Evolutionary conservation across 2,797 vertebrate genomes (phyloP).

Genomic region (Urocyon cinereoargenteus): DNA sequence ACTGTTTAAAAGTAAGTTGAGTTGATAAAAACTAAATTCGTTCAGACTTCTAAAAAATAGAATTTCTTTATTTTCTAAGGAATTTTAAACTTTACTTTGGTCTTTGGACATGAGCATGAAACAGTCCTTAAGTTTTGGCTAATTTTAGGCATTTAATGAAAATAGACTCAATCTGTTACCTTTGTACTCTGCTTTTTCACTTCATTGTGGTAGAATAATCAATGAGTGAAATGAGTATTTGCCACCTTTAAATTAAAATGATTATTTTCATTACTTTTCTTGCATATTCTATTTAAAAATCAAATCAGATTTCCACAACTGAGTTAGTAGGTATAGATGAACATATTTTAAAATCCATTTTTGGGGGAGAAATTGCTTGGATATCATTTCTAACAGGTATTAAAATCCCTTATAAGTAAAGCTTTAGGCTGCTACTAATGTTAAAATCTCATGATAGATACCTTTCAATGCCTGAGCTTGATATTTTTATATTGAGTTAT

Average conservation of each 20-base stretch:
- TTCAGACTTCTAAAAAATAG: not conserved
- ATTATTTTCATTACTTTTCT: not conserved
- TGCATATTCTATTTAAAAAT: not conserved
- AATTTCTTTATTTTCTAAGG: not conserved
- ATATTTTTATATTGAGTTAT: not conserved
- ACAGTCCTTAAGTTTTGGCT: constrained; percentile 17
- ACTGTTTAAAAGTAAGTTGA: not conserved
- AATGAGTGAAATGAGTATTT: constrained; percentile 43
- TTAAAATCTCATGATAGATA: not conserved
- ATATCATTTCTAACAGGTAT: not conserved
- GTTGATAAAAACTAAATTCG: constrained; percentile 40
- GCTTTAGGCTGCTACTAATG: not conserved
- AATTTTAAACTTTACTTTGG: not conserved
- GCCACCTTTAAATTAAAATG: not conserved
- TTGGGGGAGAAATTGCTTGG: not conserved
- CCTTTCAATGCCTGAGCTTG: not conserved
- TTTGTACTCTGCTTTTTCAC: constrained; percentile 8
- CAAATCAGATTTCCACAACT: constrained; percentile 21
- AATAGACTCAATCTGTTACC: not conserved
- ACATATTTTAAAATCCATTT: constrained; percentile 9
- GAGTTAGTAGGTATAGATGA: not conserved
- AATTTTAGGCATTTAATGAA: constrained; percentile 30
- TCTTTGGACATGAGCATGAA: constrained; percentile 20
- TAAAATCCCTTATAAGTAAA: not conserved
- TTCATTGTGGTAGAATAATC: constrained; percentile 48